Percentiles rank a stretch among this genome's conserved stretches.
Evolutionary conservation across 2,888 invertebrate genomes (phyloP).

Genomic region (Hypercompe scribonia): DNA sequence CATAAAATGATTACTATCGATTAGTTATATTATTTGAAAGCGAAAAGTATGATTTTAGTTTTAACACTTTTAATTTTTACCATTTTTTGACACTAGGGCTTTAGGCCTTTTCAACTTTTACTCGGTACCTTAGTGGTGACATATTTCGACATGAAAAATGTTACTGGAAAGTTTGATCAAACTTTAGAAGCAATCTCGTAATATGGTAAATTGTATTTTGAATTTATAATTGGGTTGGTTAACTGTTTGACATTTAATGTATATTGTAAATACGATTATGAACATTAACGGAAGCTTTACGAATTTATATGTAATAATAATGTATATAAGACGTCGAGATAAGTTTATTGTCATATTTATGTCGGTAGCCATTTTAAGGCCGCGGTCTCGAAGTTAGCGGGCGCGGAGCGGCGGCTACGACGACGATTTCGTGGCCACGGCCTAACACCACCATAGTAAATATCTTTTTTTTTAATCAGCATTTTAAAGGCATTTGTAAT

Average conservation of each 20-base stretch:
- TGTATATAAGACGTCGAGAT: slow-evolving; percentile 35
- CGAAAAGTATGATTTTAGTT: background rate
- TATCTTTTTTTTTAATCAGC: slow-evolving; percentile 5
- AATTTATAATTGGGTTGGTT: background rate
- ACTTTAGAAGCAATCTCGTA: background rate
- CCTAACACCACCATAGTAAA: slow-evolving; percentile 16
- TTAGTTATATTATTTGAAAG: background rate
- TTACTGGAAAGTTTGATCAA: too few species aligned
- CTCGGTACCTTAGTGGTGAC: background rate
- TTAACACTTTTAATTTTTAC: background rate
- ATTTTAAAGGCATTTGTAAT: slow-evolving; percentile 4
- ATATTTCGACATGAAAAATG: too few species aligned
- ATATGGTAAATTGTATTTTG: background rate
- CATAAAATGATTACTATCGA: background rate
- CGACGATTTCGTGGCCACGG: too few species aligned
- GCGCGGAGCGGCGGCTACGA: too few species aligned
- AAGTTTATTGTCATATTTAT: slow-evolving; percentile 54
- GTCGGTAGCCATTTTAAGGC: slow-evolving; percentile 26
- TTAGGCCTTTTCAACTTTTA: background rate
- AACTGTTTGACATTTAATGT: background rate
- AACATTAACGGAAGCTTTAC: slow-evolving; percentile 29
- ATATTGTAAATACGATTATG: slow-evolving; percentile 14
- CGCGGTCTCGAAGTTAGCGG: too few species aligned
- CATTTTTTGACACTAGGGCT: background rate
- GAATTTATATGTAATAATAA: slow-evolving; percentile 29